phyloP scores from a whole-genome alignment of 1,140 invertebrate species.

The Drosophila pandora region DNA sequence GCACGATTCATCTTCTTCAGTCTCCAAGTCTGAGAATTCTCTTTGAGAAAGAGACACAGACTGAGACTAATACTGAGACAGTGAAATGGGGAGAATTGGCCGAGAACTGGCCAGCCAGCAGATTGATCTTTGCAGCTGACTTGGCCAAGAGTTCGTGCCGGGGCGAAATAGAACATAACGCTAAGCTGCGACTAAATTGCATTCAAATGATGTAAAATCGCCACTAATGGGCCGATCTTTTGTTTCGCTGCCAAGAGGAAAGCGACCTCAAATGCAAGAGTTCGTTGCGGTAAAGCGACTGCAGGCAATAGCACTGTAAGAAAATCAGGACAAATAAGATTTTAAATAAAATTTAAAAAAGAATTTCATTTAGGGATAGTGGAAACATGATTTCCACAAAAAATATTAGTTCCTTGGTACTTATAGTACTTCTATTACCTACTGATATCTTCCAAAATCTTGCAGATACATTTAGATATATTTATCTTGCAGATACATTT shows the following conservation, averaged over 20 bases:
- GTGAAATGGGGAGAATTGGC: constrained; percentile 18
- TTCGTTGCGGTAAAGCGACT: constrained; percentile 72
- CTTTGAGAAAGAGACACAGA: constrained; percentile 12
- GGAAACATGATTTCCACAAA: too few relatives aligned
- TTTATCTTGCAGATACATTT: too few relatives aligned
- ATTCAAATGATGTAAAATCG: constrained; percentile 78
- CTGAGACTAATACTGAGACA: not conserved
- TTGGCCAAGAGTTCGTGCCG: constrained; percentile 27
- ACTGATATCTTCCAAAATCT: too few relatives aligned
- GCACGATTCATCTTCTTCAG: constrained; percentile 56
- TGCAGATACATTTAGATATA: too few relatives aligned
- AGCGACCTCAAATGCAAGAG: constrained; percentile 68
- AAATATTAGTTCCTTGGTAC: too few relatives aligned
- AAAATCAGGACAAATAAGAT: not conserved
- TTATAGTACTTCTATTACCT: too few relatives aligned
- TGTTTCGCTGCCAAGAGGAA: constrained; percentile 65
- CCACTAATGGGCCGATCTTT: constrained; percentile 69
- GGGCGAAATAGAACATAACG: constrained; percentile 74
- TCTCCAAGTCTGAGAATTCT: not conserved
- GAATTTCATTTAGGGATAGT: too few relatives aligned
- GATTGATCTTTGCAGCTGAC: constrained; percentile 46
- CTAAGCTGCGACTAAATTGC: constrained; percentile 74
- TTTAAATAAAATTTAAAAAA: too few relatives aligned
- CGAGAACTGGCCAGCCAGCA: constrained; percentile 40
- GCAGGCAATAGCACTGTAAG: constrained; percentile 33